Evolutionary conservation across 1,140 invertebrate species (phyloP).

Genomic region (Sarcophaga bullata): DNA sequence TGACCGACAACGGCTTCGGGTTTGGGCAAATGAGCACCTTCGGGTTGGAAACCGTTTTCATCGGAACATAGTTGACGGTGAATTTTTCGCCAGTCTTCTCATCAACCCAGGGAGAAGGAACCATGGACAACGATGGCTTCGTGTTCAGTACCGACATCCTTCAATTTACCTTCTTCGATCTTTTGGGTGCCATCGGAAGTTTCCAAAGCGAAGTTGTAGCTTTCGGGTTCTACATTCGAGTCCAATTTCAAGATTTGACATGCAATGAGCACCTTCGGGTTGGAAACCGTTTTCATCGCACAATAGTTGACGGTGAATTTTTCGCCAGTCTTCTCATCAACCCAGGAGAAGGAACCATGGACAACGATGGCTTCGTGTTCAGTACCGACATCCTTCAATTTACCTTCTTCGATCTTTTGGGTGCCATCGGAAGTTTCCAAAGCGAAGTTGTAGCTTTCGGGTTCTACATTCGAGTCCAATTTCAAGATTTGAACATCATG

Average conservation of each 20-base stretch:
- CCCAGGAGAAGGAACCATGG: conserved; percentile 73
- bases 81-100: too few species aligned
- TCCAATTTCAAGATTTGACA: conserved; percentile 76
- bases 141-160: too few species aligned
- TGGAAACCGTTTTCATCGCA: conserved; percentile 80
- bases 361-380: conserved; percentile 70
- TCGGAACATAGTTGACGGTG: too few species aligned
- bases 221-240: conserved; percentile 68
- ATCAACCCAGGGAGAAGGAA: too few species aligned
- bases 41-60: conserved; percentile 77
- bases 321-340: conserved; percentile 72
- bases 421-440: conserved; percentile 75
- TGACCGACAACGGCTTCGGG: background rate
- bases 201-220: conserved; percentile 63
- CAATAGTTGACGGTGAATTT: conserved; percentile 71
- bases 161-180: too few species aligned
- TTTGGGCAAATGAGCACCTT: conserved; percentile 70
- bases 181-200: conserved; percentile 76
- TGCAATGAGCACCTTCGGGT: conserved; percentile 72
- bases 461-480: conserved; percentile 43
- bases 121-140: too few species aligned
- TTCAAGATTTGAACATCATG: conserved; percentile 33
- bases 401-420: conserved; percentile 70
- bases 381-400: conserved; percentile 72
- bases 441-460: conserved; percentile 37